phyloP scores from a whole-genome alignment of 2,888 invertebrate genomes.

The Falcaria lacertinaria region DNA sequence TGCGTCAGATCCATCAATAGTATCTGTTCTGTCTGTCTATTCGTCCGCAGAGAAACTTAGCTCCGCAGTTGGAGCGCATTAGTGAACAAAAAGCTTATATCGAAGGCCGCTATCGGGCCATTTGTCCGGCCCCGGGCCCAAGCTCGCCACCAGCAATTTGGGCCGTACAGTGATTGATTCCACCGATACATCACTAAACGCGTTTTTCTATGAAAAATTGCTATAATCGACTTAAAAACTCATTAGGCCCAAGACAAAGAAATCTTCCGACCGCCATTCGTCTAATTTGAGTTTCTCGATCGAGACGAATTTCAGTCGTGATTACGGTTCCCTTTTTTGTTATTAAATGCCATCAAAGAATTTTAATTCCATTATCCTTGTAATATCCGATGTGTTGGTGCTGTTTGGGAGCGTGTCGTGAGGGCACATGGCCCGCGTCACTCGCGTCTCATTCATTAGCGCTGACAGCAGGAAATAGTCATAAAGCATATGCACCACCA shows the following conservation, averaged over 20 bases:
- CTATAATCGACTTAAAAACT: constrained; percentile 80
- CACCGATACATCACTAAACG: constrained; percentile 77
- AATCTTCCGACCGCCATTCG: constrained; percentile 71
- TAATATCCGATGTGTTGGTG: constrained; percentile 1
- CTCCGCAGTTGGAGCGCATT: neutral
- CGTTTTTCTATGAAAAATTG: constrained; percentile 80
- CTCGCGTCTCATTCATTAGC: constrained; percentile 57
- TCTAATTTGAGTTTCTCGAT: constrained; percentile 76
- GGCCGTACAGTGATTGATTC: constrained; percentile 75
- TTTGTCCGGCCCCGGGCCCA: constrained; percentile 47
- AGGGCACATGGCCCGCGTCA: constrained; percentile 56
- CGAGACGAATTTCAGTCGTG: constrained; percentile 70
- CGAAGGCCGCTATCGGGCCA: constrained; percentile 38
- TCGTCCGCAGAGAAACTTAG: neutral
- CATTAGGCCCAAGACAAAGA: constrained; percentile 79
- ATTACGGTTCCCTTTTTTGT: constrained; percentile 64
- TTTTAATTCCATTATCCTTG: constrained; percentile 42
- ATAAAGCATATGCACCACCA: constrained; percentile 52
- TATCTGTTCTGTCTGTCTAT: neutral
- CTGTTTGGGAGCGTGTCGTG: constrained; percentile 5
- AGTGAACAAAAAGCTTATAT: constrained; percentile 13
- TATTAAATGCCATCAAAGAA: constrained; percentile 50
- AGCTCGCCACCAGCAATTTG: constrained; percentile 59
- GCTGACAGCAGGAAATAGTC: constrained; percentile 71
- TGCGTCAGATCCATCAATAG: neutral